Base-by-base conservation (phyloP, 2,113 vertebrate genomes). In the Nicator chloris region DNA sequence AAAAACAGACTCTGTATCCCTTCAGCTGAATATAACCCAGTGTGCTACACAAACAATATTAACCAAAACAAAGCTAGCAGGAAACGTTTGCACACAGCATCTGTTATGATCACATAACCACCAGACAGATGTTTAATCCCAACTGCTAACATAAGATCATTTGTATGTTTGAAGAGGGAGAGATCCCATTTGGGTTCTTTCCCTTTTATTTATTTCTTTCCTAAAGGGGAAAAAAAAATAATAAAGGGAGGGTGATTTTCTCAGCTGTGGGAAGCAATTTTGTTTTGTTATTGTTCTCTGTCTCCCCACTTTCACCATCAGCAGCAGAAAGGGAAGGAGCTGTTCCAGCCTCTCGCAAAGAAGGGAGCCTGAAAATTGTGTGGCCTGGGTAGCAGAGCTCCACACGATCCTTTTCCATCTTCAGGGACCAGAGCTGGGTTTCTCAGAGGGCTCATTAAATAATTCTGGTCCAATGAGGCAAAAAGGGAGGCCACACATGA, bases 81-180 rank as follows among this genome's bases (percentile, higher is more conserved):
- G 98, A 98, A 98, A 96, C 97, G 96, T 97, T 97, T 96, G 96
- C 96, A 95, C 98, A 96, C 97, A 98, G 98, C 99, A 99, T 99
- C 99, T 99, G 99, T 98, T 99, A 98, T 96, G 98, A 98, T 98
- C 98, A 97, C 98, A 98, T 98, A 98, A 98, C 98, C 98, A 97
- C 97, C 97, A 99, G 98, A 98, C 99, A 99, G 99, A 99, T 99
- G 99, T 99, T 99, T 98, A 98, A 98, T 97, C 98, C 98, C 99
- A 99, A 98, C 98, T 99, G 99, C 98, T 99, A 98, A 98, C 98
- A 98, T 97, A 98, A 98, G 98, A 99, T 98, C 98, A 98, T 99
- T 98, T 99, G 98, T 98, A 97, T 99, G 98, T 99, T 99, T 98
- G 98, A 98, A 98, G 97, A 98, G 98, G 92, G 93, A 97, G 94